A percentile compares a stretch with the other conserved stretches of the same genome.
Conservation (phyloP, 2,113 vertebrate genomes). For the Platysteira castanea region DNA sequence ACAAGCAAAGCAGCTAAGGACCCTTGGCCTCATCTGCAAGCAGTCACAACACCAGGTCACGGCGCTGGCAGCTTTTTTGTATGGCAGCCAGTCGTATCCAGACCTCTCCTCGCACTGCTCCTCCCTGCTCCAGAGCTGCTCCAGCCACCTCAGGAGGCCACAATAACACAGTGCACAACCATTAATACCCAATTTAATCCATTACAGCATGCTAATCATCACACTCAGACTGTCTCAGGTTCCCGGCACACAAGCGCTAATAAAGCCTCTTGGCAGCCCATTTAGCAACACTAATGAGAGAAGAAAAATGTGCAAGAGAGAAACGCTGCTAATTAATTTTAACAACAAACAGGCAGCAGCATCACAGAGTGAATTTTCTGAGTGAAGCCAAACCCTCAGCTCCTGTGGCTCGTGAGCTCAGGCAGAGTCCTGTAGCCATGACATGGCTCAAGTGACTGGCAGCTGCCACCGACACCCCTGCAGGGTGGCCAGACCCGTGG, state of each 20-base stretch:
- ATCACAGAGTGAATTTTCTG: background rate
- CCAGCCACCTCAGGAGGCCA: background rate
- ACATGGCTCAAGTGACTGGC: background rate
- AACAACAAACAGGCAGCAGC: background rate
- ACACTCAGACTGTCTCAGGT: background rate
- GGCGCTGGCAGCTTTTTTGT: background rate
- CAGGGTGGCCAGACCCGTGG: accelerated
- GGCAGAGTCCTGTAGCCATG: background rate
- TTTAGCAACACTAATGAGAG: background rate
- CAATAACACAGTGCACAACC: background rate
- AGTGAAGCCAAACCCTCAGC: background rate
- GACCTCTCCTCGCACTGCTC: background rate
- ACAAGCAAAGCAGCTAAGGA: background rate
- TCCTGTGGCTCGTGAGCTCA: background rate
- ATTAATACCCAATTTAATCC: background rate
- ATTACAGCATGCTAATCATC: background rate
- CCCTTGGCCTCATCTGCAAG: background rate
- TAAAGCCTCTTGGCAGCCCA: background rate
- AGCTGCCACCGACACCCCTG: background rate
- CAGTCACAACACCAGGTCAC: background rate
- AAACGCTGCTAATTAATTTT: background rate
- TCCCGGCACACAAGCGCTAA: background rate
- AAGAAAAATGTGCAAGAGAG: background rate
- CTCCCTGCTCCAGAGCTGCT: background rate
- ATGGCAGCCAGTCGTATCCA: background rate